A percentile compares a stretch with the other conserved stretches of the same genome.
Evolutionary conservation across 2,113 vertebrate species (phyloP).

Genomic region (Passer montanus): DNA sequence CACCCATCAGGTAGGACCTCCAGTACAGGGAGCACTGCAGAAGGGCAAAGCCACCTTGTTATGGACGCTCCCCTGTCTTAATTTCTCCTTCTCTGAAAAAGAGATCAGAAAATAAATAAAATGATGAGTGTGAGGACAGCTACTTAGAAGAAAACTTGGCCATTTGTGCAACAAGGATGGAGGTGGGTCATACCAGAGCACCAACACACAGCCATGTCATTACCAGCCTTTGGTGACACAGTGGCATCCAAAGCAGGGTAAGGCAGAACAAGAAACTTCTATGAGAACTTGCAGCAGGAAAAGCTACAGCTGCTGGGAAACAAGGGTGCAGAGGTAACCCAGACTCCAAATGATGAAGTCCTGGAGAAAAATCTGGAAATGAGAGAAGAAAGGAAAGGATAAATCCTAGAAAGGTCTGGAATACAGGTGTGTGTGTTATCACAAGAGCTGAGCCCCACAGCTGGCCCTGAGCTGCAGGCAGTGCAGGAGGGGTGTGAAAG

Average conservation of each 20-base stretch:
- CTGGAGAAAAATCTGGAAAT: background rate
- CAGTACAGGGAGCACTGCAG: background rate
- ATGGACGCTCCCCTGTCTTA: background rate
- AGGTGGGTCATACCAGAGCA: background rate
- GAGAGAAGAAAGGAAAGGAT: background rate
- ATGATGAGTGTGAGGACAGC: background rate
- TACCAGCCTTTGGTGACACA: background rate
- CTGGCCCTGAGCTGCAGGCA: rapidly evolving
- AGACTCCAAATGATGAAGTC: background rate
- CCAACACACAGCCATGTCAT: no score
- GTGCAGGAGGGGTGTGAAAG: rapidly evolving
- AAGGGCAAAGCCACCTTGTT: background rate
- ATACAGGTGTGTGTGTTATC: background rate
- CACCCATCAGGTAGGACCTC: background rate
- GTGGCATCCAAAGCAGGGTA: rapidly evolving
- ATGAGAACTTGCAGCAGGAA: background rate
- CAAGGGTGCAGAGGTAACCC: background rate
- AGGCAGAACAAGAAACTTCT: background rate
- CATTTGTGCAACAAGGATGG: background rate
- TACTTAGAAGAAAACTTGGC: background rate
- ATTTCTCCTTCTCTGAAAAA: background rate
- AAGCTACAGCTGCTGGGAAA: background rate
- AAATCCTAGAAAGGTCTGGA: background rate
- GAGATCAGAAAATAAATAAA: background rate
- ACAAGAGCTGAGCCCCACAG: background rate